Evolutionary conservation across 2,888 invertebrate genomes (phyloP).

Genomic region (Melieria picta): DNA sequence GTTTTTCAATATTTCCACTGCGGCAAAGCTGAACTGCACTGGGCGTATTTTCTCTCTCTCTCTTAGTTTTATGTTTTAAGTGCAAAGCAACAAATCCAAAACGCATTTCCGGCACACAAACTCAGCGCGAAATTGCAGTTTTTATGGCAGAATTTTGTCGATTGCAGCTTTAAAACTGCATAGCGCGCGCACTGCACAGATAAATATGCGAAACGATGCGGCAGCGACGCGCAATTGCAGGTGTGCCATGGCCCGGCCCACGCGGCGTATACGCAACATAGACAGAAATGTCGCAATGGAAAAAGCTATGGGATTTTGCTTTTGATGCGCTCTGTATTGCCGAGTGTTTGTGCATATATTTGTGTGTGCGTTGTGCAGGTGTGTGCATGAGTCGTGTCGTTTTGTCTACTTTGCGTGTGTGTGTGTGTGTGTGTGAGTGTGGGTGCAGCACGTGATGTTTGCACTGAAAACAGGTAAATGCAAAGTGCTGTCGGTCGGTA

Average conservation of each 20-base stretch:
- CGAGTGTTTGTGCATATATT: no score
- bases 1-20: no score
- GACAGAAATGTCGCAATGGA: neutral
- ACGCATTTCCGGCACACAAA: no score
- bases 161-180: no score
- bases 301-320: neutral
- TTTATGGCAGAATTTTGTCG: no score
- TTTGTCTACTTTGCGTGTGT: slow-evolving; percentile 6
- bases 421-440: slow-evolving; percentile 9
- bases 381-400: neutral
- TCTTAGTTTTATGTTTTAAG: no score
- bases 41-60: no score
- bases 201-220: neutral
- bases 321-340: neutral
- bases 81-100: no score
- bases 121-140: no score
- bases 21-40: no score
- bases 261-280: slow-evolving; percentile 24
- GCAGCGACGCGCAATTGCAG: slow-evolving; percentile 2
- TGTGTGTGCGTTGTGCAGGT: slow-evolving; percentile 1
- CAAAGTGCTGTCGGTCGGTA: neutral
- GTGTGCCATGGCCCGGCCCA: neutral
- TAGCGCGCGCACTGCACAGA: neutral
- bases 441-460: slow-evolving; percentile 8
- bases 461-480: neutral